phyloP scores from a whole-genome alignment of 2,888 invertebrate genomes.

The Emmelina monodactyla region DNA sequence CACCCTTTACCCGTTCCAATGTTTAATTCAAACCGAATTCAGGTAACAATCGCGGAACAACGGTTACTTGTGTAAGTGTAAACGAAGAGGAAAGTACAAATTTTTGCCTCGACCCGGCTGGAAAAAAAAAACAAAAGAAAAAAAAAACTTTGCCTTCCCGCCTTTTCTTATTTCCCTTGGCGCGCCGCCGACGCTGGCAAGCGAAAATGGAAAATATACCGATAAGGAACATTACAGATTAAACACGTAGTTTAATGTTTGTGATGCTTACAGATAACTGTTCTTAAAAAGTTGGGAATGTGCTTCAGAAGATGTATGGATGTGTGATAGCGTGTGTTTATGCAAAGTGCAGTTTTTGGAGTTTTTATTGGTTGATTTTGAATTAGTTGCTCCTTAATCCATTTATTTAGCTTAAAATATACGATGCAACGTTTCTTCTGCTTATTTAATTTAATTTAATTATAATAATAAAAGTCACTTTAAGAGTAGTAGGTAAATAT shows the following conservation, averaged over 20 bases:
- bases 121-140: slow-evolving; percentile 58
- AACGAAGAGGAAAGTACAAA: slow-evolving; percentile 58
- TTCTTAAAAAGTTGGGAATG: slow-evolving; percentile 40
- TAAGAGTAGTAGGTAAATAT: too few species aligned
- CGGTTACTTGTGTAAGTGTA: slow-evolving; percentile 63
- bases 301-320: slow-evolving; percentile 32
- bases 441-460: too few species aligned
- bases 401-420: too few species aligned
- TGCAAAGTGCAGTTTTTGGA: slow-evolving; percentile 37
- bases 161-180: slow-evolving; percentile 65
- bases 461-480: too few species aligned
- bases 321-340: slow-evolving; percentile 26
- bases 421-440: too few species aligned
- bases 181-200: slow-evolving; percentile 47
- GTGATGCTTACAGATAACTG: slow-evolving; percentile 28
- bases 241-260: slow-evolving; percentile 55
- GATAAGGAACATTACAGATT: slow-evolving; percentile 67
- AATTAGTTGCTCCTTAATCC: too few species aligned
- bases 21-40: slow-evolving; percentile 58
- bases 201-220: slow-evolving; percentile 67
- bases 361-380: too few species aligned
- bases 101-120: slow-evolving; percentile 38
- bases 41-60: slow-evolving; percentile 46
- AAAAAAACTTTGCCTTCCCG: slow-evolving; percentile 62
- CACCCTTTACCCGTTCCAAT: slow-evolving; percentile 56